These are phyloP conservation scores for Frankliniella fusca DNA, from an alignment of 2,888 invertebrate species.

Conservation along the genomic window DNA sequence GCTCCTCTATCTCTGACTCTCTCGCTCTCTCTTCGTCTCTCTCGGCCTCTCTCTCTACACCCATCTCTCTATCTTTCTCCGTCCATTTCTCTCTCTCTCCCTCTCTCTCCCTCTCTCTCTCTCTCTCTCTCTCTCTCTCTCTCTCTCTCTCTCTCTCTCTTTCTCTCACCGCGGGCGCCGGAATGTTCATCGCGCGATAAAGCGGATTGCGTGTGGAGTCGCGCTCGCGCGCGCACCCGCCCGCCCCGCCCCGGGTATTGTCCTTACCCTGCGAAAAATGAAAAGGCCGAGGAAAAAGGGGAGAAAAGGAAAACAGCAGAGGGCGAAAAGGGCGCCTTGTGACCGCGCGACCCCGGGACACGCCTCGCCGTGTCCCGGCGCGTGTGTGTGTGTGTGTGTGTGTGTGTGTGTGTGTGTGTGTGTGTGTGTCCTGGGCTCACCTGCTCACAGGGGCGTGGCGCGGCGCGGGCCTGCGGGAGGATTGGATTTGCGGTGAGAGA, in stretches of 20 bases:
- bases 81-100: not conserved
- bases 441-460: not conserved
- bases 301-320: no score
- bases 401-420: not conserved
- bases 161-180: no score
- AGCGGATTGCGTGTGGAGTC: not conserved
- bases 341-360: no score
- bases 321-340: no score
- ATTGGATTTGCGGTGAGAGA: conserved; percentile 5
- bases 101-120: not conserved
- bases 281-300: no score
- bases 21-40: not conserved
- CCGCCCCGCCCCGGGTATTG: not conserved
- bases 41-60: not conserved
- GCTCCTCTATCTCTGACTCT: not conserved
- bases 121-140: not conserved
- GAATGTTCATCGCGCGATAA: no score
- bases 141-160: no score
- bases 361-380: no score
- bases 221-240: not conserved
- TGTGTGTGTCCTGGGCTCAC: not conserved
- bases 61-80: not conserved
- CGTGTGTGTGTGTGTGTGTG: not conserved
- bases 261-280: no score
- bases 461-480: not conserved